Percentiles rank a stretch among this genome's conserved stretches.
These are phyloP conservation scores for Enteromius anoplus DNA, from an alignment of 2,797 vertebrate species.

Conservation along the genomic window DNA sequence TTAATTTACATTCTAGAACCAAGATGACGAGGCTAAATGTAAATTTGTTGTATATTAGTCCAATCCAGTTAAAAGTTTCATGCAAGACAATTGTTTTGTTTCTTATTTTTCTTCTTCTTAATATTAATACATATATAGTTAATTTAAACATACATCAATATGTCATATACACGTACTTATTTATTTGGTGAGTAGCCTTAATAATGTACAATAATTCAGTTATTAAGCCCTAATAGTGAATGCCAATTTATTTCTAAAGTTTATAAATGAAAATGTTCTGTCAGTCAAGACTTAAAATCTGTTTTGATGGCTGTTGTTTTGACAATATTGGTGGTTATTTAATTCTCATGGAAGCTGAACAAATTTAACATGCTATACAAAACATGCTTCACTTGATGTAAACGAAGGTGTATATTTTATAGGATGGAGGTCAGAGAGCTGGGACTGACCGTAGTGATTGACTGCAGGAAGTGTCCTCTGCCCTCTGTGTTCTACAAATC, in stretches of 20 bases:
- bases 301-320: no score
- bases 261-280: no score
- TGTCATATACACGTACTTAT: background rate
- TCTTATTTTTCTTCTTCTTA: background rate
- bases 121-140: background rate
- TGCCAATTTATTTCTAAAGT: no score
- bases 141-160: background rate
- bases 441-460: conserved; percentile 85
- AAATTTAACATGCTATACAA: background rate
- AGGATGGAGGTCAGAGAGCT: conserved; percentile 81
- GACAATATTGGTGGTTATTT: background rate
- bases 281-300: no score
- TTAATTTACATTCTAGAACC: no score
- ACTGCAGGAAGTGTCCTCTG: conserved; percentile 82
- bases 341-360: background rate
- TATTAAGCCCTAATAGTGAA: no score
- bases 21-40: no score
- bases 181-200: no score
- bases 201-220: no score
- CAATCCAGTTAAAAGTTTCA: background rate
- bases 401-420: conserved; percentile 20
- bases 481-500: conserved; percentile 79
- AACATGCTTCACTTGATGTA: background rate
- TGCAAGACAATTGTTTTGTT: background rate
- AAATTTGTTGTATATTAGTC: background rate